phyloP scores from a whole-genome alignment of 1,140 invertebrate species.

The Heliconius eleuchia region DNA sequence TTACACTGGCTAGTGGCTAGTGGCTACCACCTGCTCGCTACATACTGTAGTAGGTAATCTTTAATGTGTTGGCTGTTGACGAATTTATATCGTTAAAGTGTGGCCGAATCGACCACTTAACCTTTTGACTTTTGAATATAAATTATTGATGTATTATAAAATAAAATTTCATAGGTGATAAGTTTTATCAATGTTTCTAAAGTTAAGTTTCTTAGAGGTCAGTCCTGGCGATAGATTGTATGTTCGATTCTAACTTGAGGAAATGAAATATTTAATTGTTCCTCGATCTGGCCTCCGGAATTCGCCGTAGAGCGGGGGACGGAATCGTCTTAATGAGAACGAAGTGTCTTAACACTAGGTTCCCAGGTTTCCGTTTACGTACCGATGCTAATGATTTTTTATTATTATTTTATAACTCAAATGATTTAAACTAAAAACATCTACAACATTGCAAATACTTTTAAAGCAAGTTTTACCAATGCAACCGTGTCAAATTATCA shows the following conservation, averaged over 20 bases:
- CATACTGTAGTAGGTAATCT: neutral
- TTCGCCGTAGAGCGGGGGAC: too few species aligned
- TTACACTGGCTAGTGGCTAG: constrained; percentile 7
- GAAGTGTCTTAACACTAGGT: too few species aligned
- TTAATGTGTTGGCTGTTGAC: constrained; percentile 3
- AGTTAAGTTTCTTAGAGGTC: neutral
- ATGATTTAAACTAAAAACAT: neutral
- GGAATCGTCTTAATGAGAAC: too few species aligned
- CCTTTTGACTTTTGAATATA: neutral
- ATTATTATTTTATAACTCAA: neutral
- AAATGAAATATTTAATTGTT: too few species aligned
- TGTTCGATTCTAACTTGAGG: too few species aligned
- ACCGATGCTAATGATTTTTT: too few species aligned
- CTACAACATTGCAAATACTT: neutral
- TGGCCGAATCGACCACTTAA: neutral
- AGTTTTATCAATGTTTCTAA: neutral
- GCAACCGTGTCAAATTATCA: neutral
- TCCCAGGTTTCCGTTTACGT: too few species aligned
- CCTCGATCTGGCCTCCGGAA: too few species aligned
- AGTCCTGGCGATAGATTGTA: too few species aligned
- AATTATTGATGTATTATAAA: neutral
- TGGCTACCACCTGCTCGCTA: neutral
- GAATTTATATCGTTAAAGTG: neutral
- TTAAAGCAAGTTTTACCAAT: neutral
- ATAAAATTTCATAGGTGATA: neutral